phyloP scores from a whole-genome alignment of 2,113 vertebrate species.

The Semnornis frantzii region DNA sequence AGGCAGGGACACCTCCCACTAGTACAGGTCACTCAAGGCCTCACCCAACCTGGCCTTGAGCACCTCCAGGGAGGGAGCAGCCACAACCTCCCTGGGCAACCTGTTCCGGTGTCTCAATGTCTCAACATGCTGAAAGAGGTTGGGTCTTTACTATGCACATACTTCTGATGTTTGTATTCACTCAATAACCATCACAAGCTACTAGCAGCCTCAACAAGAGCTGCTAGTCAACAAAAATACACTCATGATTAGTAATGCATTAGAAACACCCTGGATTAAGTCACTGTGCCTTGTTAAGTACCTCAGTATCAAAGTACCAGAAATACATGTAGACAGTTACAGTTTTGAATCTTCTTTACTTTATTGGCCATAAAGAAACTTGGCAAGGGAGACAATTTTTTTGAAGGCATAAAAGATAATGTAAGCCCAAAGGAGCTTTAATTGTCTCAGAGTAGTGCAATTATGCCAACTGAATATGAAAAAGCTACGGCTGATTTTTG shows the following conservation, averaged over 20 bases:
- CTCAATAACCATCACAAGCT: background rate
- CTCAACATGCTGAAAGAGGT: no score
- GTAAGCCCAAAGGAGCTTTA: constrained; percentile 29
- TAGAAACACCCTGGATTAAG: background rate
- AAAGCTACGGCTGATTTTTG: constrained; percentile 38
- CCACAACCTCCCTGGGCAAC: no score
- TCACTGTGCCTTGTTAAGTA: background rate
- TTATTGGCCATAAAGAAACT: background rate
- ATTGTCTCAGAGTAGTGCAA: constrained; percentile 51
- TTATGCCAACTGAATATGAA: constrained; percentile 30
- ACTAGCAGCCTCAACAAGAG: background rate
- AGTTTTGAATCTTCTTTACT: background rate
- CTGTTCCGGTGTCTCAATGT: no score
- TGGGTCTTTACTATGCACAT: background rate
- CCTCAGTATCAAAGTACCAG: background rate
- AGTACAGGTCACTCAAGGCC: no score
- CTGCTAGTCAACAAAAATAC: background rate
- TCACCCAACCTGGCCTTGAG: no score
- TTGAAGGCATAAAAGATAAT: constrained; percentile 22
- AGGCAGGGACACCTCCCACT: no score
- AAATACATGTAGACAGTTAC: background rate
- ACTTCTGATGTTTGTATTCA: background rate
- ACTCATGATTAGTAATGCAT: background rate
- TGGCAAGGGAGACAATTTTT: background rate
- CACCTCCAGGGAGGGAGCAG: no score